Evolutionary conservation across 2,888 invertebrate species (phyloP), one percentile per base, ranked within the genome.

Genomic region (Patella caerulea): DNA sequence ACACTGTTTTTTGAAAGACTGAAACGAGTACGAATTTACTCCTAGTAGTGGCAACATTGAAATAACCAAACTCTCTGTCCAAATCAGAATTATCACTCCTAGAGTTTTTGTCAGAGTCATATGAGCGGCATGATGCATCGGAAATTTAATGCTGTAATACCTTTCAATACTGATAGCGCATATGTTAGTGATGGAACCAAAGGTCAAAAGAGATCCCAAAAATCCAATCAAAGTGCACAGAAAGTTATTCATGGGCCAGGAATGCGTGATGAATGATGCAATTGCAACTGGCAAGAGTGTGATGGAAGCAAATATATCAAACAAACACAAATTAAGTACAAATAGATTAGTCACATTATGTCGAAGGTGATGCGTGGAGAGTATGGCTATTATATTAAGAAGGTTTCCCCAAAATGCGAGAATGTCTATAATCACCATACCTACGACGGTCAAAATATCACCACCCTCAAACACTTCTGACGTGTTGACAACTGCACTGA

Each of bases 121-220:
- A 76, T 83, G 75, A 14, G 81, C 84, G 12, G 83, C 82, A 74
- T 85, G 82, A 55, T 83, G 82, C 85, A 85, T 84, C 65, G 84
- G 83, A 24, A 78, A 56, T 7, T 75, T 56, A 69, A 85, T 83
- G 71, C 82, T 82, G 79, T 83, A 83, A 78, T 75, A 84, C 15
- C 85, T 72, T 73, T 85, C 85, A 19, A 79, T 73, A 15, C 83
- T 82, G 34, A 85, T 84, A n/a, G 77, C 76, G 55, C 82, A 81
- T 76, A 84, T 54, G 52, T 78, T 82, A 2, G 79, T 52, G 54
- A 82, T 79, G 55, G 84, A 83, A 11, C 78, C 78, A 54, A 82
- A 78, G 71, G 78, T 79, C 12, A 81, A 77, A n/a, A 81, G 78
- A 1, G 81, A 77, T 65, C 54, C 79, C 71, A 81, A 11, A 73